Base-by-base conservation (phyloP, 2,888 invertebrate species). In the Anaspis maculata region DNA sequence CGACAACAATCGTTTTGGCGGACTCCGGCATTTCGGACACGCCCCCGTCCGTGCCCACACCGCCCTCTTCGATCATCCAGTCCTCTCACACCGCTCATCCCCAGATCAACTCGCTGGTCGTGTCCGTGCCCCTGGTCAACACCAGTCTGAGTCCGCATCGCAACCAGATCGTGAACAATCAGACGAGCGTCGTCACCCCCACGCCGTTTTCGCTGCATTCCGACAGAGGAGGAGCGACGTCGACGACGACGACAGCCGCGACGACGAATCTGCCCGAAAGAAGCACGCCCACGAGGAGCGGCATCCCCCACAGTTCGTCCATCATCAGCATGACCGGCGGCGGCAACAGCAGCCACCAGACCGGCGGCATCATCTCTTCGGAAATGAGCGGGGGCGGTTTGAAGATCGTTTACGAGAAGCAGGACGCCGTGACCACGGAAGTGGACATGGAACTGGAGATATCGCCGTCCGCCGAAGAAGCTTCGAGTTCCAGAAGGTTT, bases 61-160 rank as follows among this genome's bases (percentile, higher is more conserved):
- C 40, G 11, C 44, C 35, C 11, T 44, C 44, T 22, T 38, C 35
- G 24, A 38, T 41, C 15, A 33, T 41, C 10, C 34, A 46, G 31
- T 35, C 37, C 15, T 22, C 30, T 26, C 13, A 9, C 9, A 11
- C 23, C 19, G 22, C 45, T 28, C 38, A 35, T 29, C 46, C 41
- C 45, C n/a, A n/a, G n/a, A 51, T 51, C n/a, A 49, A 51, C 19
- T 60, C 70, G 9, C 49, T 79, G 44, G 76, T 76, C 30, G 78
- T 79, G 12, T 77, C 77, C 13, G 77, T 79, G 44, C 78, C 79
- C 41, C 58, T 79, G 41, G 70, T 72, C 10, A 70, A 65, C 30
- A 66, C 69, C 11, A 65, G 66, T 29, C 46, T 71, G 27, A 64
- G 61, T 45, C 63, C 64, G 3, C 54, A 53, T 42, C 43, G 52